phyloP scores from a whole-genome alignment of 2,888 invertebrate genomes.

The Diadegma fenestrale region DNA sequence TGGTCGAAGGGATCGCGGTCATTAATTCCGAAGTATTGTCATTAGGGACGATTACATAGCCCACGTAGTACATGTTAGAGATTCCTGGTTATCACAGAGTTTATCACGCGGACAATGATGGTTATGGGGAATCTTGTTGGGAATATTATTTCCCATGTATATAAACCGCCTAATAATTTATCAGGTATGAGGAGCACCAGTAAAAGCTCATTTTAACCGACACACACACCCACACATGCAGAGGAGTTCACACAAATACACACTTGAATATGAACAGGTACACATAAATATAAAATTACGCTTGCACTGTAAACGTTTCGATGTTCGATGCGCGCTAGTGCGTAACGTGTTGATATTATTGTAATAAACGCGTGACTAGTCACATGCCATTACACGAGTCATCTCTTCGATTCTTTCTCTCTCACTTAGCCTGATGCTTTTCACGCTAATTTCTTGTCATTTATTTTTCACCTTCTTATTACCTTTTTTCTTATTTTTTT shows the following conservation, averaged over 20 bases:
- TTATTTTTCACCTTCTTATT: neutral
- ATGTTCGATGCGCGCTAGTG: constrained; percentile 52
- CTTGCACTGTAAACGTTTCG: neutral
- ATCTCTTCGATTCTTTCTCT: constrained; percentile 6
- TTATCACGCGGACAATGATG: constrained; percentile 34
- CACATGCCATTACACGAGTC: constrained; percentile 56
- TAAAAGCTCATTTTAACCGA: constrained; percentile 52
- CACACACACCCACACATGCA: neutral
- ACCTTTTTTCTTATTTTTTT: neutral
- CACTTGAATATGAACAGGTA: neutral
- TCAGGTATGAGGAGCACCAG: constrained; percentile 13
- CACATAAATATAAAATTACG: constrained; percentile 10
- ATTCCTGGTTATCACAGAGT: constrained; percentile 45
- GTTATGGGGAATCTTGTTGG: constrained; percentile 47
- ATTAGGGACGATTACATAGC: constrained; percentile 30
- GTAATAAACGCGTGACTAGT: constrained; percentile 62
- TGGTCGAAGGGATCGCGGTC: constrained; percentile 28
- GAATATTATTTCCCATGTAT: constrained; percentile 33
- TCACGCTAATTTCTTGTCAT: neutral
- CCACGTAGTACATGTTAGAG: neutral
- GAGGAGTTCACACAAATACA: neutral
- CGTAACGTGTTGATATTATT: constrained; percentile 60
- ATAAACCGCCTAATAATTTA: constrained; percentile 54
- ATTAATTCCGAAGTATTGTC: constrained; percentile 60
- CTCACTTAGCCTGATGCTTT: neutral